A percentile compares a stretch with the other conserved stretches of the same genome.
Conservation (phyloP, 2,797 vertebrate genomes). For the Mus minutoides region DNA sequence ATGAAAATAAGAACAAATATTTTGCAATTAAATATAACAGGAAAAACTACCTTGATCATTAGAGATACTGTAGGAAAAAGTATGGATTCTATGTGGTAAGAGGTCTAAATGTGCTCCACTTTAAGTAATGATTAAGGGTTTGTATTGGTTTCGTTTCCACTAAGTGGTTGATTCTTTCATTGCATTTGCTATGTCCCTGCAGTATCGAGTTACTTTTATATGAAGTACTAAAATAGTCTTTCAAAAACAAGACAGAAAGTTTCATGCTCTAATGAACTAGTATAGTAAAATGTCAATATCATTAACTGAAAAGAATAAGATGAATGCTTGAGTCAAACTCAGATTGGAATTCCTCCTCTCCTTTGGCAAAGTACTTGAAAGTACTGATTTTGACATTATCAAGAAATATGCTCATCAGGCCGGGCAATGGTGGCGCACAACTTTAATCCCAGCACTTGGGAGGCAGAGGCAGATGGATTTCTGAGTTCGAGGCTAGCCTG, state of each 20-base stretch:
- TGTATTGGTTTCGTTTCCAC: conserved; percentile 59
- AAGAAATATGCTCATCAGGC: conserved; percentile 56
- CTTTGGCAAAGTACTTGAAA: conserved; percentile 13
- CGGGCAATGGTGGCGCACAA: no score
- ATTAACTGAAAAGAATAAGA: conserved; percentile 70
- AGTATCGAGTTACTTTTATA: conserved; percentile 74
- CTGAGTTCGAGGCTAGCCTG: no score
- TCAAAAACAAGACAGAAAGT: conserved; percentile 79
- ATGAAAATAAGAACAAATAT: neutral
- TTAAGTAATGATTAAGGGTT: conserved; percentile 66
- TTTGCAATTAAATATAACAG: conserved; percentile 37
- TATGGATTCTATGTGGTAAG: conserved; percentile 15
- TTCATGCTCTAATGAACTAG: conserved; percentile 80
- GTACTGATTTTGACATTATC: conserved; percentile 57
- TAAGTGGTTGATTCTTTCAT: conserved; percentile 67
- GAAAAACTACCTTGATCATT: neutral
- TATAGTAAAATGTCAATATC: conserved; percentile 80
- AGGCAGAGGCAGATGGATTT: no score
- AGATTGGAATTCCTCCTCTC: conserved; percentile 14
- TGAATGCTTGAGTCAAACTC: conserved; percentile 55
- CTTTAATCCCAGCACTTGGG: no score
- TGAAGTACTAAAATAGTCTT: conserved; percentile 78
- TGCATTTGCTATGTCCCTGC: conserved; percentile 61
- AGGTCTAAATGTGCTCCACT: conserved; percentile 54
- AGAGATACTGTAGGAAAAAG: conserved; percentile 40